These are phyloP conservation scores for Hirundo rustica DNA, from an alignment of 2,797 vertebrate species.

Conservation along the genomic window DNA sequence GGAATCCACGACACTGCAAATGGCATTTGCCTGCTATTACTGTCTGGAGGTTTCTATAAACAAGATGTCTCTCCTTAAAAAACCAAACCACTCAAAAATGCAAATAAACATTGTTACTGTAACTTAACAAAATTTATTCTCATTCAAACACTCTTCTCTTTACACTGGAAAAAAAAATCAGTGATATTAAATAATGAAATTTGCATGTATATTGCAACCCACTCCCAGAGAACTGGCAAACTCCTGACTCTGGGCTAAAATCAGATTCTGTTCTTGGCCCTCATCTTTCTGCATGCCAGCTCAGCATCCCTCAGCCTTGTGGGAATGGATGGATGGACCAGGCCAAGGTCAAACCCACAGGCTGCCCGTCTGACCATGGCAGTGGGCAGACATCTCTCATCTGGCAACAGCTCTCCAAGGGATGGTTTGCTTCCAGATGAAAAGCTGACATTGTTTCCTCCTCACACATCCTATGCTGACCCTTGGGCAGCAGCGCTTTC, in stretches of 20 bases:
- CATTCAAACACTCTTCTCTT: not conserved
- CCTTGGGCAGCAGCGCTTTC: not conserved
- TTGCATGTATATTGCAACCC: not conserved
- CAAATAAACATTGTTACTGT: not conserved
- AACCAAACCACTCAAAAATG: not conserved
- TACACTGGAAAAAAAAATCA: not conserved
- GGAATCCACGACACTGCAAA: not conserved
- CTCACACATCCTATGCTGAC: not conserved
- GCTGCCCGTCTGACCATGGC: not conserved
- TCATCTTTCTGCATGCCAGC: too few species aligned
- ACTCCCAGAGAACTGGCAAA: not conserved
- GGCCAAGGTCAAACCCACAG: not conserved
- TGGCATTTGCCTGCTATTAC: not conserved
- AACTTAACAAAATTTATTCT: not conserved
- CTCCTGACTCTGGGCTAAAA: not conserved
- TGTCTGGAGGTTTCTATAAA: not conserved
- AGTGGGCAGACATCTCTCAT: not conserved
- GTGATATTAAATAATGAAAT: not conserved
- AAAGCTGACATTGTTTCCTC: rapidly evolving
- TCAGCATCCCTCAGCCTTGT: not conserved
- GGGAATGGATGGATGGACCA: not conserved
- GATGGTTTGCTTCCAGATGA: not conserved
- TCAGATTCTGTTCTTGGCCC: not conserved
- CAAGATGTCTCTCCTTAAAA: not conserved
- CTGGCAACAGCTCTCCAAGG: not conserved